These are phyloP conservation scores for Galbula dea DNA, from an alignment of 2,113 vertebrate species.

Conservation along the genomic window DNA sequence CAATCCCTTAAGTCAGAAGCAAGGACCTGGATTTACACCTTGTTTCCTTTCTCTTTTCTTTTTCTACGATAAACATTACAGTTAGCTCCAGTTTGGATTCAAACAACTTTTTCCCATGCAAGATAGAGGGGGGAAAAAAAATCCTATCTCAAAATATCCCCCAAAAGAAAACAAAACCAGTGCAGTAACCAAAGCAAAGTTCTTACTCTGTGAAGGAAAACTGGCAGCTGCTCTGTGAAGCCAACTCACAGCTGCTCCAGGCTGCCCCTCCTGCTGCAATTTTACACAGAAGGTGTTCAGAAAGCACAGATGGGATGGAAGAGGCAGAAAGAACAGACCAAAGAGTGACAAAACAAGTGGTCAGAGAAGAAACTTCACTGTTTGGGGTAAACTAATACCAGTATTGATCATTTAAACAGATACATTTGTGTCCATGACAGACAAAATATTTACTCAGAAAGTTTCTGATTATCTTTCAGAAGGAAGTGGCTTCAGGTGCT, in stretches of 20 bases:
- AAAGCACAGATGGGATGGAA: not conserved
- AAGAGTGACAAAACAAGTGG: not conserved
- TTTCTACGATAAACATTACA: not conserved
- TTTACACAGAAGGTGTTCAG: not conserved
- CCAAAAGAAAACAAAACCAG: not conserved
- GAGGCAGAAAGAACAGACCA: not conserved
- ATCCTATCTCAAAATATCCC: not conserved
- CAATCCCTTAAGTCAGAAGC: not conserved
- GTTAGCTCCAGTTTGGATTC: not conserved
- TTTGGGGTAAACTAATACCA: not conserved
- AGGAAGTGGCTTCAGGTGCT: not conserved
- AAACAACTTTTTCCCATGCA: not conserved
- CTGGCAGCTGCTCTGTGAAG: not conserved
- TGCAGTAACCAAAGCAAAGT: not conserved
- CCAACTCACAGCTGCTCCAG: not conserved
- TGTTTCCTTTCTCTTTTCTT: not conserved
- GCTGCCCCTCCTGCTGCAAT: not conserved
- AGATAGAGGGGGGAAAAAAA: not conserved
- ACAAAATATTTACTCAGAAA: not conserved
- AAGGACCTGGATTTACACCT: not conserved
- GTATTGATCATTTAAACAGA: not conserved
- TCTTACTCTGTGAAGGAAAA: not conserved
- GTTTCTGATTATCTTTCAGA: not conserved
- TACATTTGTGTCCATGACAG: not conserved
- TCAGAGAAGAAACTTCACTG: not conserved